These are phyloP conservation scores for Perognathus longimembris DNA, from an alignment of 2,113 vertebrate genomes.

Conservation along the genomic window DNA sequence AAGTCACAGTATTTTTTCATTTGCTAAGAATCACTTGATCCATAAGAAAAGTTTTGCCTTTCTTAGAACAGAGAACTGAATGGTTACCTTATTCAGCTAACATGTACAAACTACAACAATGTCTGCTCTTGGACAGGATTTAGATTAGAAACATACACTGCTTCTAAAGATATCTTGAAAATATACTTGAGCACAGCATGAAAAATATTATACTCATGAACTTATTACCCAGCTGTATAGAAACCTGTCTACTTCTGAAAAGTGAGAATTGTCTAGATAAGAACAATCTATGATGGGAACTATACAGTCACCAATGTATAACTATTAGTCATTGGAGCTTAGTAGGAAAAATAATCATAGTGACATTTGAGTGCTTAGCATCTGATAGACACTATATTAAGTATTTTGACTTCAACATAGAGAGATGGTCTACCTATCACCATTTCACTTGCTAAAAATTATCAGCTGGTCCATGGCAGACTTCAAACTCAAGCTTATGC, in stretches of 20 bases:
- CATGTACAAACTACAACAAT: background rate
- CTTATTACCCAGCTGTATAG: background rate
- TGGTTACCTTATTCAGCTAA: background rate
- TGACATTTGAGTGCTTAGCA: background rate
- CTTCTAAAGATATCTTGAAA: conserved; percentile 25
- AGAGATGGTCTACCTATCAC: background rate
- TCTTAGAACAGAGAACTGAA: conserved; percentile 41
- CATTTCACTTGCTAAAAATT: background rate
- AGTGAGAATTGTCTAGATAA: background rate
- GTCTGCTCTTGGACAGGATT: background rate
- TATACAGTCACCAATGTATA: background rate
- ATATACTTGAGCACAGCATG: background rate
- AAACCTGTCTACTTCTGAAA: background rate
- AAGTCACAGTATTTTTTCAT: conserved; percentile 29
- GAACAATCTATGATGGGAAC: background rate
- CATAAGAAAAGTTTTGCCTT: conserved; percentile 25
- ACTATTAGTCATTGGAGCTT: background rate
- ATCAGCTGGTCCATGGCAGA: background rate
- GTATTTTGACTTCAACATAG: background rate
- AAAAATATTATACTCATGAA: background rate
- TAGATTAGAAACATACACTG: conserved; percentile 7
- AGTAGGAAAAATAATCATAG: background rate
- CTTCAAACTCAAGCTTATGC: background rate
- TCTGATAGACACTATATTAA: background rate
- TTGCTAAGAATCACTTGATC: background rate